Base-by-base conservation (phyloP, 2,888 invertebrate genomes). In the Ellobium chinense region DNA sequence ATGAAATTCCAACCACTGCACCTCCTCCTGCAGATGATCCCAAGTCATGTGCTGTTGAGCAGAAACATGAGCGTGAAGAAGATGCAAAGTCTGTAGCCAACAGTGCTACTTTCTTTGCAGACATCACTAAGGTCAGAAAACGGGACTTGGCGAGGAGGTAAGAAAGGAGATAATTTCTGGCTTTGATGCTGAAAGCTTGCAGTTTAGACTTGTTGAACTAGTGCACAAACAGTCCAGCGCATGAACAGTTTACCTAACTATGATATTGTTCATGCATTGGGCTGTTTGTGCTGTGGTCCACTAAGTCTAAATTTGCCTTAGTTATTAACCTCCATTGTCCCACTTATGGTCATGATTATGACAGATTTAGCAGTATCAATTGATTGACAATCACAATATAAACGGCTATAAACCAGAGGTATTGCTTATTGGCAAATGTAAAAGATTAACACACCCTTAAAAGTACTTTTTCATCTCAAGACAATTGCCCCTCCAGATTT, bases 11-110 rank as follows among this genome's bases (percentile, higher is more conserved):
- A 31, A 46, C 34, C 24, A 36, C 27, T 18, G 34, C 65, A 31
- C 54, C 31, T 2, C 75, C 46, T 18, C 34, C 65, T 24, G 69
- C 69, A 29, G 78, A 58, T 62, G 69, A 60, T 21, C 78, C 78
- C 21, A n/a, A 62, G 18, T 29, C 70, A 29, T 78, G 78, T 70
- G 69, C 65, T n/a, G 60, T 34, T 29, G 78, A 70, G 18, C 39
- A 27, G 31, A 37, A 9, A 18, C 54, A 62, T 29, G 65, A 54
- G 29, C 34, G 60, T 24, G 78, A 78, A 27, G 14, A 95, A 7
- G 96, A 96, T 56, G 97, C 97, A 0, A 95, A 96, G 68, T 97
- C 97, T 94, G 97, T 97, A 91, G 98, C 97, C 9, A 97, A 97
- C 93, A 95, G 95, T 80, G 93, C 95, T 0, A 94, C 95, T 91